Percentiles rank a stretch among this genome's conserved stretches.
Conservation (phyloP, 2,888 invertebrate species). For the Peribatodes rhomboidaria region DNA sequence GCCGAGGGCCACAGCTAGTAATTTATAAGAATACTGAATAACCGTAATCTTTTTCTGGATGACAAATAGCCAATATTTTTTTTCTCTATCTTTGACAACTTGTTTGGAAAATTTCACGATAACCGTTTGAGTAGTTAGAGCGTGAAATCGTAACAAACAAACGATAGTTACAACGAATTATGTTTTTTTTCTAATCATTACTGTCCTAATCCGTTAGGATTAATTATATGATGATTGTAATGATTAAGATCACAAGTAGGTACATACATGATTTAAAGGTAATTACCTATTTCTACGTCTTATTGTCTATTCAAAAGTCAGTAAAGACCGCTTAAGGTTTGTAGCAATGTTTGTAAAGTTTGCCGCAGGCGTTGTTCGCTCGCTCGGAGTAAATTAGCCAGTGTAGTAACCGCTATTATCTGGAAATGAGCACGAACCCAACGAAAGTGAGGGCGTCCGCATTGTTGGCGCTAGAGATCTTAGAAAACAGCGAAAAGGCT, state of each 20-base stretch:
- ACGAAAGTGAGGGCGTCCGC: conserved; percentile 82
- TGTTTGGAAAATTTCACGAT: too few species aligned
- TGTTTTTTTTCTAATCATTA: too few species aligned
- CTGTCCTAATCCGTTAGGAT: too few species aligned
- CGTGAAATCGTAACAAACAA: too few species aligned
- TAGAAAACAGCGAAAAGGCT: conserved; percentile 78
- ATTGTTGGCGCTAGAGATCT: conserved; percentile 76
- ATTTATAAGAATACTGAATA: too few species aligned
- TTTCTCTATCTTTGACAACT: too few species aligned
- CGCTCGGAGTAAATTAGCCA: conserved; percentile 50
- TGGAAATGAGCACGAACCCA: conserved; percentile 67
- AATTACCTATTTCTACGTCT: neutral
- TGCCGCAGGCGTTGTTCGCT: conserved; percentile 20
- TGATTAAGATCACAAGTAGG: neutral
- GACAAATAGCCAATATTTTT: too few species aligned
- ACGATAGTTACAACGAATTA: too few species aligned
- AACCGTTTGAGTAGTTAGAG: too few species aligned
- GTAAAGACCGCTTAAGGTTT: conserved; percentile 3
- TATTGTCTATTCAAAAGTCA: conserved; percentile 16
- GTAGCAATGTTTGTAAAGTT: conserved; percentile 17
- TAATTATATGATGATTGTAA: too few species aligned
- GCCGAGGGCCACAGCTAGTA: too few species aligned
- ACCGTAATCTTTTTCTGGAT: too few species aligned
- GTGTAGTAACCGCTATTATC: conserved; percentile 58
- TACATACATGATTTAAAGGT: neutral